Evolutionary conservation across 2,113 vertebrate genomes (phyloP).

Genomic region (Myrmecophaga tridactyla): DNA sequence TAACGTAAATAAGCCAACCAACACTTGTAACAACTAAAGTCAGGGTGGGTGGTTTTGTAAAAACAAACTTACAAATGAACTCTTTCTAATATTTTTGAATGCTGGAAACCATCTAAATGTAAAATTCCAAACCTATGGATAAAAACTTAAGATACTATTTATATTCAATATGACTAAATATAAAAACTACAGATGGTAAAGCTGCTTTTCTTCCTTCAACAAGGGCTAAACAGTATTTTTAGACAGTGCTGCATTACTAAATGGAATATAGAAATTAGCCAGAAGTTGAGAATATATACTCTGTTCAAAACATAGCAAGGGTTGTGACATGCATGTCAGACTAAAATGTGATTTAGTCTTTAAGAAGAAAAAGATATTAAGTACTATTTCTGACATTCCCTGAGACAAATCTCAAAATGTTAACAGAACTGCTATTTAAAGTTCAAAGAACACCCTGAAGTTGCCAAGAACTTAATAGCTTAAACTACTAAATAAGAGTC

Average conservation of each 20-base stretch:
- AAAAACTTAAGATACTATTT: constrained; percentile 24
- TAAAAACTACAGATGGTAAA: constrained; percentile 16
- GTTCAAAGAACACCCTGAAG: constrained; percentile 67
- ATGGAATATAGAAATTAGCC: constrained; percentile 55
- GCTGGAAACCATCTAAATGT: background rate
- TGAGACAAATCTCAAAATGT: constrained; percentile 72
- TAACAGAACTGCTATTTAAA: constrained; percentile 74
- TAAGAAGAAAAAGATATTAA: constrained; percentile 63
- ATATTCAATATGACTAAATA: constrained; percentile 20
- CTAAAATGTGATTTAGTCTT: constrained; percentile 58
- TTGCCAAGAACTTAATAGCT: constrained; percentile 70
- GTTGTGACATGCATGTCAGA: constrained; percentile 16
- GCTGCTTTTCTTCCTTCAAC: constrained; percentile 15
- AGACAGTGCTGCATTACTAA: constrained; percentile 23
- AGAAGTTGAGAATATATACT: constrained; percentile 20
- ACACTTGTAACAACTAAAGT: background rate
- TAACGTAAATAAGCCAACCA: background rate
- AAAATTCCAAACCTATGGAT: constrained; percentile 49
- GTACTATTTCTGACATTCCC: constrained; percentile 66
- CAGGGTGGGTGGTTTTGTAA: background rate
- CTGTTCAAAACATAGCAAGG: constrained; percentile 55
- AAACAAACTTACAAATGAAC: constrained; percentile 32
- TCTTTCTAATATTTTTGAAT: constrained; percentile 11
- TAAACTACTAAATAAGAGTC: constrained; percentile 68
- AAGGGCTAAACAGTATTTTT: constrained; percentile 38